Percentiles rank a stretch among this genome's conserved stretches.
phyloP scores from a whole-genome alignment of 2,113 vertebrate species.

The Hippopotamus amphibius region DNA sequence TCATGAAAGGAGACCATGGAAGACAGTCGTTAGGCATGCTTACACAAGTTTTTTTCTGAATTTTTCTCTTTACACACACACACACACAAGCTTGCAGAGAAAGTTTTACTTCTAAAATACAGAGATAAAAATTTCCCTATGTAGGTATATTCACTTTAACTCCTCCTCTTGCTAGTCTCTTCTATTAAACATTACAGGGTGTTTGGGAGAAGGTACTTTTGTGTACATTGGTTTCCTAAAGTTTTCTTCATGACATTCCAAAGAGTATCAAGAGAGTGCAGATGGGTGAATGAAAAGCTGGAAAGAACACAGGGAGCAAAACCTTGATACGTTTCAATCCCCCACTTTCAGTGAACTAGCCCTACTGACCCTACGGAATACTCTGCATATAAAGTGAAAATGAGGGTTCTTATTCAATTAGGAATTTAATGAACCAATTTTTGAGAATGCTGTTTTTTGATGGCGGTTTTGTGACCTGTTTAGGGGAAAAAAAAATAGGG shows the following conservation, averaged over 20 bases:
- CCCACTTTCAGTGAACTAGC: accelerated
- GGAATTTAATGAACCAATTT: not conserved
- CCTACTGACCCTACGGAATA: not conserved
- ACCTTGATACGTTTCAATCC: not conserved
- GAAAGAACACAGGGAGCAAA: not conserved
- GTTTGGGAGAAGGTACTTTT: not conserved
- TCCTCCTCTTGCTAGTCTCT: not conserved
- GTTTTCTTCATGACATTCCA: not conserved
- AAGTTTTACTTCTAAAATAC: not conserved
- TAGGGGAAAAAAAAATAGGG: not conserved
- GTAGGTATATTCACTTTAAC: not conserved
- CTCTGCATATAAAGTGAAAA: not conserved
- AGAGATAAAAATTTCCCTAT: not conserved
- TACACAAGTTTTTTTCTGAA: not conserved
- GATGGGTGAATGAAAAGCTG: not conserved
- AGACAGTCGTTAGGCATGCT: not conserved
- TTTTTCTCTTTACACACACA: not conserved
- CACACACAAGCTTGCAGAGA: not conserved
- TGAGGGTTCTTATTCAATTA: not conserved
- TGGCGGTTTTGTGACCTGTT: not conserved
- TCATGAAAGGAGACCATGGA: not conserved
- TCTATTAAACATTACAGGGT: not conserved
- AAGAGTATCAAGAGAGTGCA: not conserved
- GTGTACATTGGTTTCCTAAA: not conserved
- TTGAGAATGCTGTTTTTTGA: not conserved